Evolutionary conservation across 1,140 invertebrate species (phyloP).

Genomic region (Nautilus pompilius): DNA sequence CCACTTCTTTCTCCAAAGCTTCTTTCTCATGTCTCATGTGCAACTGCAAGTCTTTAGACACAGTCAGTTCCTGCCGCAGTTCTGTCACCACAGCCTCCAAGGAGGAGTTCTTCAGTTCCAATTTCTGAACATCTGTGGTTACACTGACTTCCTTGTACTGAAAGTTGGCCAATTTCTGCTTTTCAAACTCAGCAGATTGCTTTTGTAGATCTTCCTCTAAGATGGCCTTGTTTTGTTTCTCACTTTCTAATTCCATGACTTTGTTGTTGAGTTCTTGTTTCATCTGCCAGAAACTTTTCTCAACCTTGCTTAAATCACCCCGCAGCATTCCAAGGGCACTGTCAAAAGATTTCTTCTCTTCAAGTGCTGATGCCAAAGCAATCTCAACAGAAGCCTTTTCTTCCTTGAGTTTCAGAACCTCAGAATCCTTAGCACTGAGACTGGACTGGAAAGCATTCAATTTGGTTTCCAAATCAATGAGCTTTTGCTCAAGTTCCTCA

Average conservation of each 20-base stretch:
- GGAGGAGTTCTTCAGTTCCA: slow-evolving; percentile 27
- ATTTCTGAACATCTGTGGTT: slow-evolving; percentile 16
- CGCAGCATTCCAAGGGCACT: slow-evolving; percentile 49
- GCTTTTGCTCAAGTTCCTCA: slow-evolving; percentile 48
- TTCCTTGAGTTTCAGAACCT: slow-evolving; percentile 48
- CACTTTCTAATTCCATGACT: slow-evolving; percentile 28
- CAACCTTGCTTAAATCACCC: slow-evolving; percentile 53
- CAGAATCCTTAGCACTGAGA: slow-evolving; percentile 40
- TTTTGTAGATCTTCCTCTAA: slow-evolving; percentile 13
- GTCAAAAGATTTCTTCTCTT: slow-evolving; percentile 56
- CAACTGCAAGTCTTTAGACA: slow-evolving; percentile 9
- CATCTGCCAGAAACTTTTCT: slow-evolving; percentile 55
- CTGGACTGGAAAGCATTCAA: slow-evolving; percentile 43
- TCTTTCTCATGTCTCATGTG: slow-evolving; percentile 23
- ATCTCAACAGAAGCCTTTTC: slow-evolving; percentile 53
- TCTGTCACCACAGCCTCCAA: slow-evolving; percentile 28
- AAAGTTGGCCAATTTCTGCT: not conserved
- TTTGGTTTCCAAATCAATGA: slow-evolving; percentile 48
- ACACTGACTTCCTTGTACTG: not conserved
- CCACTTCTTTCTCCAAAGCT: slow-evolving; percentile 23
- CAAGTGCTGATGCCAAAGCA: slow-evolving; percentile 48
- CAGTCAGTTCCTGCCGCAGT: slow-evolving; percentile 22
- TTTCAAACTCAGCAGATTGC: slow-evolving; percentile 14
- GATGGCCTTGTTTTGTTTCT: slow-evolving; percentile 20
- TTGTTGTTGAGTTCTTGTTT: slow-evolving; percentile 51